phyloP scores from a whole-genome alignment of 2,888 invertebrate species.

The Hypercompe scribonia region DNA sequence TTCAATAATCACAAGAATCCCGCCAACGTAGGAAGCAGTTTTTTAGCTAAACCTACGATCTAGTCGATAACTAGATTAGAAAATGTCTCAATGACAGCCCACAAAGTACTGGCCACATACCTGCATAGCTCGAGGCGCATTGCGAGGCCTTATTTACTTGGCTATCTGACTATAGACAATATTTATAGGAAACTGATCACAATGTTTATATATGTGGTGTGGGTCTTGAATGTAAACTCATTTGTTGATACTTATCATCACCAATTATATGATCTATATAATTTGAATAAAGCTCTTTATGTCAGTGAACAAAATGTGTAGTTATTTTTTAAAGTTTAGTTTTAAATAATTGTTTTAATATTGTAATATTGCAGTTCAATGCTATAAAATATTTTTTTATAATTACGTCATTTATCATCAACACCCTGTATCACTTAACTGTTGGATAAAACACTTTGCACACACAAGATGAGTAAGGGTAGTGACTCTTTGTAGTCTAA shows the following conservation, averaged over 20 bases:
- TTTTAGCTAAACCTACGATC: constrained; percentile 29
- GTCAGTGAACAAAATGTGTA: too few relatives aligned
- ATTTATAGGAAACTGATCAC: neutral
- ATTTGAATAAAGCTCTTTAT: too few relatives aligned
- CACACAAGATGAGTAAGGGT: too few relatives aligned
- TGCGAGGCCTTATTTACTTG: constrained; percentile 2
- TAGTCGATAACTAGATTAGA: constrained; percentile 28
- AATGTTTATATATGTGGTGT: neutral
- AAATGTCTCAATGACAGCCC: constrained; percentile 36
- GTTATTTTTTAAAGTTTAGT: too few relatives aligned
- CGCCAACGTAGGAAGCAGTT: constrained; percentile 9
- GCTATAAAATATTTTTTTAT: too few relatives aligned
- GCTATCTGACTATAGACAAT: neutral
- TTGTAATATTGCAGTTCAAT: too few relatives aligned
- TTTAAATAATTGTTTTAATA: too few relatives aligned
- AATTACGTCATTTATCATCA: too few relatives aligned
- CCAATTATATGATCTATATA: neutral
- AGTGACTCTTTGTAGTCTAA: too few relatives aligned
- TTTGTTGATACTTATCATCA: neutral
- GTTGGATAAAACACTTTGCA: too few relatives aligned
- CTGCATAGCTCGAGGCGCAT: constrained; percentile 10
- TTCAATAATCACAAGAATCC: constrained; percentile 1
- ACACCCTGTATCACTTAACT: too few relatives aligned
- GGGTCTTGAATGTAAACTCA: neutral
- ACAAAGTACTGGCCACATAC: constrained; percentile 7